phyloP scores from a whole-genome alignment of 2,888 invertebrate genomes.

The Neocrepidodera transversa region DNA sequence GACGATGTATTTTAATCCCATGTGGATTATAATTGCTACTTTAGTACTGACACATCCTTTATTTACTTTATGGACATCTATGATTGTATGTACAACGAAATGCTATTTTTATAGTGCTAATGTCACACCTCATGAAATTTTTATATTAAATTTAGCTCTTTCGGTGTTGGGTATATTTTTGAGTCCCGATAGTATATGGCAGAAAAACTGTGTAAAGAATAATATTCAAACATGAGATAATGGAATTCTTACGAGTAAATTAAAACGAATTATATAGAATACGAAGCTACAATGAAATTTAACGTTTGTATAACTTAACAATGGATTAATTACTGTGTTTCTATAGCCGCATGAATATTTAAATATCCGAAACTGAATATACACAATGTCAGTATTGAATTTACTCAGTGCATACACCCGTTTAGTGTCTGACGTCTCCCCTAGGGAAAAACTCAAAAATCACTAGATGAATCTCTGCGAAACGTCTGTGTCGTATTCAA shows the following conservation, averaged over 20 bases:
- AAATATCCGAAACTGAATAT: constrained; percentile 57
- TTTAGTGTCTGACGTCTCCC: constrained; percentile 44
- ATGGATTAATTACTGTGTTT: constrained; percentile 62
- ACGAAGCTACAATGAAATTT: constrained; percentile 59
- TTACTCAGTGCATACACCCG: constrained; percentile 52
- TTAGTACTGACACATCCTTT: too few relatives aligned
- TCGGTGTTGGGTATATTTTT: too few relatives aligned
- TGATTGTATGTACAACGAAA: too few relatives aligned
- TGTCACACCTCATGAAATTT: too few relatives aligned
- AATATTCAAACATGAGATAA: constrained; percentile 42
- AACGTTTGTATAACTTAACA: constrained; percentile 61
- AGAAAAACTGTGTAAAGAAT: constrained; percentile 32
- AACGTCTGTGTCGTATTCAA: constrained; percentile 35
- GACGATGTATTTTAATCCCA: too few relatives aligned
- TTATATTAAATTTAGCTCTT: too few relatives aligned
- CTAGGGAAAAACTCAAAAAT: constrained; percentile 47
- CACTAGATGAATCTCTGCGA: constrained; percentile 43
- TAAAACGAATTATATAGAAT: constrained; percentile 62
- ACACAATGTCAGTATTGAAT: constrained; percentile 59
- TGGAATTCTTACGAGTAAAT: constrained; percentile 60
- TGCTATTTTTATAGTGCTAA: too few relatives aligned
- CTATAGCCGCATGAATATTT: constrained; percentile 61
- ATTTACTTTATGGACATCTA: too few relatives aligned
- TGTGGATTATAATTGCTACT: too few relatives aligned
- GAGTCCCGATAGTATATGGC: too few relatives aligned